Base-by-base conservation (phyloP, 64 coral and sea anemone genomes). In the Porites australiensis region DNA sequence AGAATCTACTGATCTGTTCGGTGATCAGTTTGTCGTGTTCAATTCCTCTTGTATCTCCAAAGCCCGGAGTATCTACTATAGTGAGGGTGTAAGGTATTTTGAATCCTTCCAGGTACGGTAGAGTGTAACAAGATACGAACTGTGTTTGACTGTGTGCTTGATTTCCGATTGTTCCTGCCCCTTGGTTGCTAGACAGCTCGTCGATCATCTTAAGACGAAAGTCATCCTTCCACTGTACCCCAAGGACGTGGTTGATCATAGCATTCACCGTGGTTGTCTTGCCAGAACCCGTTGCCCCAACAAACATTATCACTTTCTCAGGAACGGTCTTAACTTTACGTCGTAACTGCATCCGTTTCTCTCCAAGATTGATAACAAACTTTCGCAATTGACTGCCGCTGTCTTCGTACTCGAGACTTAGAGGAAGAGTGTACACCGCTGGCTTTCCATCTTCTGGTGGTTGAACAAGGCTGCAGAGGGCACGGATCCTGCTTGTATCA, bases 191-290 rank as follows among this genome's bases (percentile, higher is more conserved):
- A 69, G 77, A 90, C 8, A 68, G 59, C 49, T 90, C 89, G 53
- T 90, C 77, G 51, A 90, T 90, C 77, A 90, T 79, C 77, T 90
- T 90, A 48, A 91, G 15, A 44, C 89, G 89, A 70, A 91, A 91
- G 27, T 58, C 19, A 8, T 91, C 66, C 57, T 91, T 70, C 89
- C 77, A 83, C 15, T 75, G 8, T 5, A 91, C 89, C 22, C 89
- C 89, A 6, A 91, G 13, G 6, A 91, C 48, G 70, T 91, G 69
- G 79, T 91, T 91, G 44, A 91, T 75, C 77, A 91, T 91, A 18
- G 64, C 89, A 60, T 91, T 91, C 2, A 91, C 22, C 23, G 50
- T 60, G 2, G 79, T 91, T 4, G 77, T 91, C 48, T 91, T 91
- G 2, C 79, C 79, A 72, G 89, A 73, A 83, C 89, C 89, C 4